Evolutionary conservation across 2,797 vertebrate genomes (phyloP), one percentile per base, ranked within the genome.

Genomic region (Pseudochromis fuscus): DNA sequence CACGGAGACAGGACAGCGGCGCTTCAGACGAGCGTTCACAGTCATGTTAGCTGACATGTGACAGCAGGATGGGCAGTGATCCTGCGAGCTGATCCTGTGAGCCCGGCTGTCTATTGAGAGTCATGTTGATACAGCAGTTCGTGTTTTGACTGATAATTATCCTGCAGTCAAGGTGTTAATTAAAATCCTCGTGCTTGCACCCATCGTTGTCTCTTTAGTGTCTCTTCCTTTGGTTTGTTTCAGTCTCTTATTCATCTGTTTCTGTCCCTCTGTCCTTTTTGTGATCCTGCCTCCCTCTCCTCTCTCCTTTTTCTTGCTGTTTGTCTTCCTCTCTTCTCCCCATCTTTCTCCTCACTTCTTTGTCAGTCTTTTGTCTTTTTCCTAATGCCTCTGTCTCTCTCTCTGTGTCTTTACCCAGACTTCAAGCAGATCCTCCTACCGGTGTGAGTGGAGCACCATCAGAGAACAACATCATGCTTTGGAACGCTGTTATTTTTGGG

Each of bases 401-500:
- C 11, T 44, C 9, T 68, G 88, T 49, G 6, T 30, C 30, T 12
- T 90, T 33, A 24, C 46, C 58, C 90, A 99, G 98, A 83, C 96
- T 99, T 94, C 98, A 99, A 92, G 98, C 99, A 92, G 98, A 99
- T 89, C 98, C 98, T 91, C 98, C 98, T 83, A 97, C 98, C 68
- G 98, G 98, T 76, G 98, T 99, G 87, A 99, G 98, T 72, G 98
- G 98, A 37, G 98, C 98, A 27, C 98, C 98, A 5, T 98, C 97
- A 75, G 98, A 99, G 92, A 99, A 99, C 91, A 99, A 99, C 84
- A 99, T 99, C 90, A 99, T 99, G 98, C 95, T 98, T 67, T 99
- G 98, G 98, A 99, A 99, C 86, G 98, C 98, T 77, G 98, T 99
- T 92, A 99, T 99, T 95, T 99, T 99, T 95, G 98, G 97, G 98